A percentile compares a stretch with the other conserved stretches of the same genome.
Evolutionary conservation across 2,113 vertebrate species (phyloP).

Genomic region (Physeter macrocephalus): DNA sequence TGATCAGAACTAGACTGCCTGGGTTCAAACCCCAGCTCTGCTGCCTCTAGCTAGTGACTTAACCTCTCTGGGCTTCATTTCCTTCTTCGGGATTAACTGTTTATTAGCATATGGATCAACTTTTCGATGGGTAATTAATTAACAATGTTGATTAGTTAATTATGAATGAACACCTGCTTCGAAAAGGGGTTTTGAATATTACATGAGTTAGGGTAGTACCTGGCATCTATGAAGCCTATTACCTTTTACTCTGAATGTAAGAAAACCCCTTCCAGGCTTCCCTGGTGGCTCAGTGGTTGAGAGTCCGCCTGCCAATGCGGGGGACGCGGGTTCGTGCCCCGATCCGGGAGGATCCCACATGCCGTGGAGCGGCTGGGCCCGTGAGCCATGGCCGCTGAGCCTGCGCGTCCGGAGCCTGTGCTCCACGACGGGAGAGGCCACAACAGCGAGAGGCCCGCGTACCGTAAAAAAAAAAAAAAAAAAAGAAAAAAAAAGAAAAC

Average conservation of each 20-base stretch:
- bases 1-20: neutral
- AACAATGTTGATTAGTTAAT: neutral
- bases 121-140: neutral
- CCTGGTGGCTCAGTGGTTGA: too few relatives aligned
- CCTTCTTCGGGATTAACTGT: neutral
- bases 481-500: too few relatives aligned
- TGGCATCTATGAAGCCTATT: neutral
- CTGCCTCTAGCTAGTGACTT: neutral
- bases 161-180: neutral
- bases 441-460: too few relatives aligned
- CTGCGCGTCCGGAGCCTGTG: too few relatives aligned
- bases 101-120: neutral
- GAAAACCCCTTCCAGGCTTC: neutral
- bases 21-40: neutral
- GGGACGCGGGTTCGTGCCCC: too few relatives aligned
- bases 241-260: neutral
- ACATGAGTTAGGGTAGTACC: neutral
- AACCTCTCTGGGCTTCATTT: neutral
- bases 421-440: too few relatives aligned
- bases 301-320: too few relatives aligned
- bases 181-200: neutral
- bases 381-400: too few relatives aligned
- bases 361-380: too few relatives aligned
- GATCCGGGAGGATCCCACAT: too few relatives aligned
- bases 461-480: too few relatives aligned